Conservation (phyloP, 1,140 invertebrate species). For the Belonocnema kinseyi region DNA sequence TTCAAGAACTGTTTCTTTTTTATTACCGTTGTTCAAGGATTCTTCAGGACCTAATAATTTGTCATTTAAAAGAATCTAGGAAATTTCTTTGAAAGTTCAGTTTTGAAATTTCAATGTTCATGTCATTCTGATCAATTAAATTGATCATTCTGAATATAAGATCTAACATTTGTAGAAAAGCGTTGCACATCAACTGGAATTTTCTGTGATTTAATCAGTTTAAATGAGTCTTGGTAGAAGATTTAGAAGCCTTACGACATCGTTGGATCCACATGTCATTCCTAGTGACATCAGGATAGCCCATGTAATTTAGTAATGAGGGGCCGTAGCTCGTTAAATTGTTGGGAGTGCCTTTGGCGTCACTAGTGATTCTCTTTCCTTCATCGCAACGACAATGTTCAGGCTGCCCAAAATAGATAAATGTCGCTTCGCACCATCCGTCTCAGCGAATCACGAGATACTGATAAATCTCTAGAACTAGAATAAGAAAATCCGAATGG, state of each 20-base stretch:
- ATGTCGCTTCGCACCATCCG: constrained; percentile 42
- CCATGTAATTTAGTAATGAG: constrained; percentile 38
- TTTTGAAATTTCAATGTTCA: no score
- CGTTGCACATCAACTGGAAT: no score
- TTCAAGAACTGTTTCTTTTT: no score
- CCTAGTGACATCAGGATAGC: not conserved
- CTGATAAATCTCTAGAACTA: constrained; percentile 40
- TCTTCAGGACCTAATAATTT: no score
- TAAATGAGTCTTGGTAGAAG: not conserved
- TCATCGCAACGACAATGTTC: constrained; percentile 39
- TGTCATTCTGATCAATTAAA: no score
- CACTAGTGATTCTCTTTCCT: constrained; percentile 46
- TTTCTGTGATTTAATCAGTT: no score
- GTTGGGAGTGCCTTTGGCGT: constrained; percentile 48
- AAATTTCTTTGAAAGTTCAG: no score
- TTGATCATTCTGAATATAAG: no score
- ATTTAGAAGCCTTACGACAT: not conserved
- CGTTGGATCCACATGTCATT: not conserved
- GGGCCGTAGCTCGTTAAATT: constrained; percentile 47
- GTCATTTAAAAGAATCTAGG: no score
- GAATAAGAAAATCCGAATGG: constrained; percentile 26
- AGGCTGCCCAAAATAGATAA: constrained; percentile 44
- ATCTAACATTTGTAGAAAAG: no score
- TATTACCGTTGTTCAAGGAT: no score
- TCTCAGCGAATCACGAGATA: constrained; percentile 42